Conservation (phyloP, 2,888 invertebrate genomes). For the Hecatera dysodea region DNA sequence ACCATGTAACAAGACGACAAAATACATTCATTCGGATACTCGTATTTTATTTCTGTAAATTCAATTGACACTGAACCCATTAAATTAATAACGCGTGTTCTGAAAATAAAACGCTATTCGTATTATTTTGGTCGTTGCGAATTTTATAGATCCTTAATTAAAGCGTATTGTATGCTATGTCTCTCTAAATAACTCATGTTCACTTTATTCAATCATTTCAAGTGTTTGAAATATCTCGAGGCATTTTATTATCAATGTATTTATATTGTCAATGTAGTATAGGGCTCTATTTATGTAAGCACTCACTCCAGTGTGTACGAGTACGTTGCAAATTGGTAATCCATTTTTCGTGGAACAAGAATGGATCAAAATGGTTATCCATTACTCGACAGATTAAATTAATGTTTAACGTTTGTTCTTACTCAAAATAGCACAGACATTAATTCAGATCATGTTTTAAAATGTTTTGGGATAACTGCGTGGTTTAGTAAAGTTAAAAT, state of each 20-base stretch:
- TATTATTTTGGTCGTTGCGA: not conserved
- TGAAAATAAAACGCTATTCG: conserved; percentile 17
- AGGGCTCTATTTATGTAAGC: conserved; percentile 9
- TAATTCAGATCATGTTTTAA: conserved; percentile 1
- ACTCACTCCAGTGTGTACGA: conserved; percentile 8
- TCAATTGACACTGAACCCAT: conserved; percentile 39
- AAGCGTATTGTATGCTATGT: not conserved
- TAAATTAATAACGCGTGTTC: conserved; percentile 6
- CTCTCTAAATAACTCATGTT: not conserved
- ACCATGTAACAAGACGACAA: not conserved
- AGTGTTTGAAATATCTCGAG: not conserved
- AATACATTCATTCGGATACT: not conserved
- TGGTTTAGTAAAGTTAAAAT: not conserved
- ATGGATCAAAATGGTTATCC: conserved; percentile 20
- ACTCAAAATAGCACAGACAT: not conserved
- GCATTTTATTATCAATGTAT: conserved; percentile 28
- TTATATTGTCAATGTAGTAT: conserved; percentile 1
- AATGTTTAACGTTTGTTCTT: conserved; percentile 6
- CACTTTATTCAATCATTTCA: not conserved
- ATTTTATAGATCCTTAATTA: conserved; percentile 6
- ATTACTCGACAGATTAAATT: conserved; percentile 28
- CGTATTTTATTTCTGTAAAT: conserved; percentile 13
- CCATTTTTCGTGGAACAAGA: conserved; percentile 37
- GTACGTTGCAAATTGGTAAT: conserved; percentile 23
- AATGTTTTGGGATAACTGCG: not conserved